Evolutionary conservation across 2,797 vertebrate genomes (phyloP), one percentile per base, ranked within the genome.

Genomic region (Apogon hyalosoma): DNA sequence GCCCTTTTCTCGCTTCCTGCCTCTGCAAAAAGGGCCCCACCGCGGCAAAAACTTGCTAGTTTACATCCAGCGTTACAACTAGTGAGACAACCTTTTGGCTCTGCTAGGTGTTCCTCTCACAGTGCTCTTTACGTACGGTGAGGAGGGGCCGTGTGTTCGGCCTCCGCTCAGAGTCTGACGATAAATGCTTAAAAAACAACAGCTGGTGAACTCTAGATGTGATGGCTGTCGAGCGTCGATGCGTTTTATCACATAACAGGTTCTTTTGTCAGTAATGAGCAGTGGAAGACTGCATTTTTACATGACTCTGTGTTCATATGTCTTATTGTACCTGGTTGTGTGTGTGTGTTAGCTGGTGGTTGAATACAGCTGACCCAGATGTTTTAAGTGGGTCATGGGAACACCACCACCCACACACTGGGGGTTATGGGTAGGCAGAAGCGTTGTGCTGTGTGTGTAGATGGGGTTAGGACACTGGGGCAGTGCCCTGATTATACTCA

Each of bases 381-480:
- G 93, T 92, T 84, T 86, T 86, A 94, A 93, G 77, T 94, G 93
- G 93, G 92, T 93, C 92, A 92, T 85, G 79, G 90, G 92, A 91
- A 90, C 87, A 79, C 70, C 80, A 80, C 83, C 83, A 69, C 88
- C 84, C 88, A 92, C 84, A 82, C 87, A 91, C 75, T 62, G 82
- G 88, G 78, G 90, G 84, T 87, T 90, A 86, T 79, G 82, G 65
- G 77, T 85, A 82, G 77, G 61, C 50, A 63, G 64, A 18, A 50
- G 45, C 72, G 52, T 56, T 55, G 47, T 36, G 55, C 49, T 72
- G 60, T 70, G 79, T 69, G 66, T 68, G 77, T 40, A 55, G 69
- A 77, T 64, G 75, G 79, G 80, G 81, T 81, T 75, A 89, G 89
- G 81, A 86, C 88, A 88, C 87, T 87, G 86, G 90, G 90, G 87